These are phyloP conservation scores for Cabera pusaria DNA, from an alignment of 2,888 invertebrate species.

Conservation along the genomic window DNA sequence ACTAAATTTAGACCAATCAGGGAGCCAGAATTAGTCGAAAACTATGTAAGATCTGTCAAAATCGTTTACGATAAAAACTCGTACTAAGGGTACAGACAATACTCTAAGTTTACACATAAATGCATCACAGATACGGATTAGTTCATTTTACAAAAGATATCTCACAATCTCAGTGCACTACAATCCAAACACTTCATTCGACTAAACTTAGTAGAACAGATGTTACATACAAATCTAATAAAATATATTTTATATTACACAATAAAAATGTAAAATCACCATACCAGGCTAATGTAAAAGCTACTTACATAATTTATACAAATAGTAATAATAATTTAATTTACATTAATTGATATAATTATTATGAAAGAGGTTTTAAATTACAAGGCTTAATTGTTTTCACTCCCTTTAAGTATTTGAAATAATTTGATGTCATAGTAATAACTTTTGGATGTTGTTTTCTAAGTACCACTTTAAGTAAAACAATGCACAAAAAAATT, in stretches of 20 bases:
- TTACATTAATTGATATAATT: slow-evolving; percentile 27
- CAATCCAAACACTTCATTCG: slow-evolving; percentile 18
- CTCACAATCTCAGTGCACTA: slow-evolving; percentile 24
- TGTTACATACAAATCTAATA: slow-evolving; percentile 40
- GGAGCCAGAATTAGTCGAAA: no score
- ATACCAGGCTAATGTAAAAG: slow-evolving; percentile 36
- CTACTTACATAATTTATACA: slow-evolving; percentile 44
- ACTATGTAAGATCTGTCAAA: no score
- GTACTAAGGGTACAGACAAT: no score
- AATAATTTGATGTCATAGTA: slow-evolving; percentile 23
- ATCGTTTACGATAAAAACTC: no score
- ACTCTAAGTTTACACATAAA: slow-evolving; percentile 23
- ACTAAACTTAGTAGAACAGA: slow-evolving; percentile 19
- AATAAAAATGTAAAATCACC: slow-evolving; percentile 41
- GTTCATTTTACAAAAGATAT: slow-evolving; percentile 28
- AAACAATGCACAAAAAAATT: slow-evolving; percentile 22
- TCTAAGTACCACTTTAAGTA: slow-evolving; percentile 38
- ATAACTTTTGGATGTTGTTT: slow-evolving; percentile 35
- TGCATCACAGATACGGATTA: slow-evolving; percentile 35
- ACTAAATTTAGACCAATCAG: no score
- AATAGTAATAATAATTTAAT: slow-evolving; percentile 22
- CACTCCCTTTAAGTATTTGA: slow-evolving; percentile 9
- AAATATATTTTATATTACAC: slow-evolving; percentile 41
- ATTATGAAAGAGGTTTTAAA: slow-evolving; percentile 22
- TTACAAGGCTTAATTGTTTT: slow-evolving; percentile 31